phyloP scores from a whole-genome alignment of 2,113 vertebrate genomes.

The Eleginops maclovinus region DNA sequence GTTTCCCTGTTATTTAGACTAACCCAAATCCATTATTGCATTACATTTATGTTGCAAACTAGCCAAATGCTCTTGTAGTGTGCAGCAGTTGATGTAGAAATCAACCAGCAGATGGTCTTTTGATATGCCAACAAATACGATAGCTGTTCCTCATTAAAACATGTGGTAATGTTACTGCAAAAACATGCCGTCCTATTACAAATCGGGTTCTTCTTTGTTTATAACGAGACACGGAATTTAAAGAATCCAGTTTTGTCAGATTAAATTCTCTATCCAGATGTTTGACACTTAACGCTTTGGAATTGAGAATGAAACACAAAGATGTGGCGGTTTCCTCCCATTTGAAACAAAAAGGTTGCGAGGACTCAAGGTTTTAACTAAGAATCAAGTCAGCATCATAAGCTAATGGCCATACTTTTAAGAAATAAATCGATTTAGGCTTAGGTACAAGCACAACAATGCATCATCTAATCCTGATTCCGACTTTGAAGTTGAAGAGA shows the following conservation, averaged over 20 bases:
- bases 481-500: neutral
- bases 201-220: neutral
- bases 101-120: neutral
- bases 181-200: neutral
- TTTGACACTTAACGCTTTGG: too few relatives aligned
- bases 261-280: neutral
- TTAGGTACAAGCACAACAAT: constrained; percentile 4
- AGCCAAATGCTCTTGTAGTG: neutral
- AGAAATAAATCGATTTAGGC: neutral
- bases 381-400: too few relatives aligned
- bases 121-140: neutral
- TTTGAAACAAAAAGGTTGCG: too few relatives aligned
- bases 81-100: neutral
- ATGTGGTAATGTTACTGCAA: neutral
- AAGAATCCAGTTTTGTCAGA: too few relatives aligned
- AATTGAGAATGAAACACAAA: too few relatives aligned
- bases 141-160: neutral
- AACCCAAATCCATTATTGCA: neutral
- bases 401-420: too few relatives aligned
- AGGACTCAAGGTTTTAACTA: too few relatives aligned
- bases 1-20: neutral
- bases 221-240: neutral
- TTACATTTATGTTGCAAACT: neutral
- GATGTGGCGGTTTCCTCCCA: too few relatives aligned
- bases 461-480: constrained; percentile 31